Evolutionary conservation across 2,888 invertebrate genomes (phyloP), one percentile per base, ranked within the genome.

Genomic region (Mechanitis mazaeus): DNA sequence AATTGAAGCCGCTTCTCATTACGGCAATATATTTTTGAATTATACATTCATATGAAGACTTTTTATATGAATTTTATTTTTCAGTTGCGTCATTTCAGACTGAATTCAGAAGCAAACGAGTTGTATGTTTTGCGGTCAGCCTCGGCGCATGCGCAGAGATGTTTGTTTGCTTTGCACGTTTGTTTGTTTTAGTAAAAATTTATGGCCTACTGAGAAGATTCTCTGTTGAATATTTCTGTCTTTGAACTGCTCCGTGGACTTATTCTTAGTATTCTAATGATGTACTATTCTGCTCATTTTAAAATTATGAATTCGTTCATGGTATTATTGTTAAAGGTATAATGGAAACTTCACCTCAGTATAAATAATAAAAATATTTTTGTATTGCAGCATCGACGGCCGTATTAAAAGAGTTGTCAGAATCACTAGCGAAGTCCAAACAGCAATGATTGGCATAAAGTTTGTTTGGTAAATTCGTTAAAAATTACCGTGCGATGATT

Each of bases 171-270:
- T 77, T 73, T 71, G 74, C 75, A 68, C 69, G 74, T 74, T 70
- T 84, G 85, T 86, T 85, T 85, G 82, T 83, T 84, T 84, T 83
- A 81, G 76, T 81, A 84, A 84, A 84, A 85, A 84, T 80, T 80
- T 83, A 83, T 81, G 76, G 79, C 79, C 77, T 75, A 81, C 76
- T 76, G 77, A 73, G 71, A 75, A 80, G 80, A 80, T 79, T 78
- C 74, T 71, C 75, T 72, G 73, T 72, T 72, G 71, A 73, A 69
- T 68, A 71, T 61, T 68, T 74, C 72, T 72, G 73, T 75, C 81
- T 85, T 84, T 85, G 84, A 85, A 82, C 80, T 75, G 64, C 55
- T 58, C 60, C 63, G 63, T 65, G 66, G 62, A 61, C 57, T 65
- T 60, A 62, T 67, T 66, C 64, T 66, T 65, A 61, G 46, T 64